phyloP scores from a whole-genome alignment of 2,113 vertebrate genomes.

The Desmodus rotundus region DNA sequence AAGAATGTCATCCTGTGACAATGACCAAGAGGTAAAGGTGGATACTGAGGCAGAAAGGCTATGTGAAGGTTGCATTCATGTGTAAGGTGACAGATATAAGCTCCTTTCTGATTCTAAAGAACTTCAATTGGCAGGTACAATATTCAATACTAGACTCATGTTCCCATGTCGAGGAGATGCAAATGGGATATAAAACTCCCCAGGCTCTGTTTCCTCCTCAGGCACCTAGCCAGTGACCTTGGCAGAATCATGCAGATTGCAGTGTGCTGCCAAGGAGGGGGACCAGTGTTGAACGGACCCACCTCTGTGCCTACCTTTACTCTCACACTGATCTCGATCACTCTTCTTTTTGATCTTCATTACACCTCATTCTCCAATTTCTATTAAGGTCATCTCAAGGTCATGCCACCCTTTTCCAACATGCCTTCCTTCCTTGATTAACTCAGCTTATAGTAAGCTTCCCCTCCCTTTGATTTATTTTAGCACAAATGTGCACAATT shows the following conservation, averaged over 20 bases:
- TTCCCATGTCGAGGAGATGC: not conserved
- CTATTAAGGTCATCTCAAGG: not conserved
- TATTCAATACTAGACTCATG: not conserved
- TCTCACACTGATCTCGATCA: not conserved
- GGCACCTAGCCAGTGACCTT: not conserved
- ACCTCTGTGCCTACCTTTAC: not conserved
- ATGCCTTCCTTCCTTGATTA: slow-evolving; percentile 15
- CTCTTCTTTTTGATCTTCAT: not conserved
- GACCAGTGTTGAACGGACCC: not conserved
- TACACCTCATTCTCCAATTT: not conserved
- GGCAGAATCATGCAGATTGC: not conserved
- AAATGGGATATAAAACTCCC: not conserved
- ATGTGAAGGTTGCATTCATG: not conserved
- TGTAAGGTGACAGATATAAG: not conserved
- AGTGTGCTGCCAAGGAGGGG: not conserved
- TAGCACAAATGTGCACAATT: not conserved
- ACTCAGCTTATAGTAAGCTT: not conserved
- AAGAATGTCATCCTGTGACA: not conserved
- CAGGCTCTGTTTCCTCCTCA: not conserved
- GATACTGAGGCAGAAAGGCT: not conserved
- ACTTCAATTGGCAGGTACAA: not conserved
- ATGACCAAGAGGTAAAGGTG: not conserved
- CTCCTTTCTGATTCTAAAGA: not conserved
- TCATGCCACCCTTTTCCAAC: not conserved
- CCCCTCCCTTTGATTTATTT: slow-evolving; percentile 6